A percentile compares a stretch with the other conserved stretches of the same genome.
These are phyloP conservation scores for Nematolebias whitei DNA, from an alignment of 2,113 vertebrate species.

Conservation along the genomic window DNA sequence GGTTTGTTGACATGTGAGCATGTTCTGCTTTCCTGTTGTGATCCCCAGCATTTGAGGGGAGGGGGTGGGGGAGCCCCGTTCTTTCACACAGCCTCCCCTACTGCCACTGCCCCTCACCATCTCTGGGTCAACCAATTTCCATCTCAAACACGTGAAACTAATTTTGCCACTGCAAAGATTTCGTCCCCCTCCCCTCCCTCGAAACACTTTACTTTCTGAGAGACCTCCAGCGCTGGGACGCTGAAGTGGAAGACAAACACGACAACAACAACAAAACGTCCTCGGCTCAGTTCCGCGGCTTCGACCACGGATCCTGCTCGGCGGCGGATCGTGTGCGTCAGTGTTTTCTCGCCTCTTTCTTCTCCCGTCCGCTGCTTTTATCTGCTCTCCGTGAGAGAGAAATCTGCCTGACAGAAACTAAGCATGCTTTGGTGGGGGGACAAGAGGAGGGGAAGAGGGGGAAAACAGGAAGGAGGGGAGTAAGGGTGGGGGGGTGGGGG, in stretches of 20 bases:
- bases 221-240: constrained; percentile 58
- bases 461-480: constrained; percentile 52
- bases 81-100: constrained; percentile 39
- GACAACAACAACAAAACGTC: constrained; percentile 71
- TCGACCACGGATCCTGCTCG: constrained; percentile 39
- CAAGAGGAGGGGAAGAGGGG: constrained; percentile 58
- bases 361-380: constrained; percentile 62
- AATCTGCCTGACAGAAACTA: constrained; percentile 70
- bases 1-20: constrained; percentile 67
- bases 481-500: constrained; percentile 37
- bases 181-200: constrained; percentile 6
- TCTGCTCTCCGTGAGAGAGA: constrained; percentile 62
- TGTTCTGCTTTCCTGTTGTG: constrained; percentile 62
- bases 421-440: constrained; percentile 67
- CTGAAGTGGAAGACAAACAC: constrained; percentile 58
- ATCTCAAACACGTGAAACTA: constrained; percentile 85
- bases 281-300: constrained; percentile 47
- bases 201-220: constrained; percentile 25
- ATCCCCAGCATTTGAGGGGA: constrained; percentile 61
- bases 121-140: constrained; percentile 79
- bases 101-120: constrained; percentile 63
- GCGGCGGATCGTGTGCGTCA: constrained; percentile 33
- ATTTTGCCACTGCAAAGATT: constrained; percentile 79
- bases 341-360: constrained; percentile 72
- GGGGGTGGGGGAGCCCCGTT: constrained; percentile 33